These are phyloP conservation scores for Pristionchus entomophagus DNA, from an alignment of 2,888 invertebrate species.

Conservation along the genomic window DNA sequence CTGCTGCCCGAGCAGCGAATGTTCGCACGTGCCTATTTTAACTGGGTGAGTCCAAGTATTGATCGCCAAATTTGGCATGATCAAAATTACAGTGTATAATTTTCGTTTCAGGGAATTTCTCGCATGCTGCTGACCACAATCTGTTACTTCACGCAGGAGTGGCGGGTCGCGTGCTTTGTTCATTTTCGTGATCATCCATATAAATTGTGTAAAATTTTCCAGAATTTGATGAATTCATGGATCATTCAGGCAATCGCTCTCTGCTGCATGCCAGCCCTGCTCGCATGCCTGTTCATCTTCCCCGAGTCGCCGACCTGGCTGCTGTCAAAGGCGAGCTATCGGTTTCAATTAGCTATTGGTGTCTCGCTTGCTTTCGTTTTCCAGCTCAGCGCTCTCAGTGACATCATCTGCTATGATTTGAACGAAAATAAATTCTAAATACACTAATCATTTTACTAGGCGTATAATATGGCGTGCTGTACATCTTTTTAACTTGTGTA, in stretches of 20 bases:
- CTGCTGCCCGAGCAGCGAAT: conserved; percentile 73
- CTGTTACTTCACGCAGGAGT: conserved; percentile 70
- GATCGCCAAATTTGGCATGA: too few species aligned
- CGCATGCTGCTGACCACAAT: conserved; percentile 72
- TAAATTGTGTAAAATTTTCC: too few species aligned
- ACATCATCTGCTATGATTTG: too few species aligned
- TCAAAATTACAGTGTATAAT: too few species aligned
- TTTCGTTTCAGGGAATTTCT: conserved; percentile 60
- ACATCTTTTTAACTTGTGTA: too few species aligned
- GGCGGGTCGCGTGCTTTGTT: conserved; percentile 55
- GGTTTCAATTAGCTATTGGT: background rate
- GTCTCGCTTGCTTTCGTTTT: too few species aligned
- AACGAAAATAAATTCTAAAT: too few species aligned
- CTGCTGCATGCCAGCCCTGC: conserved; percentile 65
- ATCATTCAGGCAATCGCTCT: conserved; percentile 65
- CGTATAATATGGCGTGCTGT: too few species aligned
- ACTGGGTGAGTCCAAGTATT: conserved; percentile 64
- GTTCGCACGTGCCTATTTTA: conserved; percentile 74
- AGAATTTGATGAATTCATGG: too few species aligned
- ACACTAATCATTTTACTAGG: too few species aligned
- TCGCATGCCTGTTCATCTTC: conserved; percentile 69
- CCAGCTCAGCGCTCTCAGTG: too few species aligned
- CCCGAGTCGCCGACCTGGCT: conserved; percentile 75
- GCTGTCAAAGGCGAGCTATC: conserved; percentile 66
- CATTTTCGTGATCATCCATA: background rate